Evolutionary conservation across 1,140 invertebrate genomes (phyloP), one percentile per base, ranked within the genome.

Genomic region (Neuroterus valhalla): DNA sequence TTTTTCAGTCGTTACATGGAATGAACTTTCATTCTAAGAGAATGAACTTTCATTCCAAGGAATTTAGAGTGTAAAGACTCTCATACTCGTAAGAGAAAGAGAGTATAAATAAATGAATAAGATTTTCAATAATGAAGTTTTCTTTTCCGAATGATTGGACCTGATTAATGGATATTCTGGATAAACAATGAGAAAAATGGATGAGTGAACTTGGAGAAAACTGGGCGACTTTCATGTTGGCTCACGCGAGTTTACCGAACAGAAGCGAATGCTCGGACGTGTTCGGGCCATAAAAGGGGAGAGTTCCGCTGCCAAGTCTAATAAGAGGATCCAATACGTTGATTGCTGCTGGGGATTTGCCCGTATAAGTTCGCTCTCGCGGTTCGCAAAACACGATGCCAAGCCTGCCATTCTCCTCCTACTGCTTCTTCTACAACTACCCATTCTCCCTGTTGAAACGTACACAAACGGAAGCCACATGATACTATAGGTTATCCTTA

Each of bases 301-400:
- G 55, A 62, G 55, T 62, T 62, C 69, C 71, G 83, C 82, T 85
- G 84, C 82, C 84, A 85, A 84, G 75, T 86, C 75, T 82, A 82
- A 86, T 84, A 84, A 86, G 83, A 81, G 81, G 74, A 78, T 78
- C 80, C 85, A 85, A 85, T 86, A 85, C 82, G 84, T 81, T 86
- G 84, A 86, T 86, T 85, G 84, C 84, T 78, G 78, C 50, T 70
- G 69, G 80, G 73, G 74, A 78, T 82, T 78, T 78, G 70, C 67
- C 66, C 62, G 26, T 82, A 82, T 84, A 82, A 81, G 76, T 80
- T 62, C 67, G 12, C 46, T 62, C 55, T 43, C 50, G 76, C 67
- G 70, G 72, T 76, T 85, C 78, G 78, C 81, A 85, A 85, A 85
- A 85, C 81, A 82, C 79, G 74, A 84, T 81, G 73, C 80, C 80